These are phyloP conservation scores for Heteractis magnifica DNA, from an alignment of 92 coral and sea anemone species.

Conservation along the genomic window DNA sequence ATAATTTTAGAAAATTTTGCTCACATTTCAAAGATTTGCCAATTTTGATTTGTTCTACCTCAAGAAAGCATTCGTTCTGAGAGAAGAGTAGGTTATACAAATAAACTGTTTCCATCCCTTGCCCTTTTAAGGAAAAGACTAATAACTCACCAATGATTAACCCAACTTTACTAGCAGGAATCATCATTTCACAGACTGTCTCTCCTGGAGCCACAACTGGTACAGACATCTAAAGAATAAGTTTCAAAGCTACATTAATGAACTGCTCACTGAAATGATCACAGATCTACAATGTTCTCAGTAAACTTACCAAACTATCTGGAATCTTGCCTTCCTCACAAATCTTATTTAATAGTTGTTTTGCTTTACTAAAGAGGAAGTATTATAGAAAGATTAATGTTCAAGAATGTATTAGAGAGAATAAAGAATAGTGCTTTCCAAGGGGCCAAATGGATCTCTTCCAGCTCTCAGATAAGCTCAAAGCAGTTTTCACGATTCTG, in stretches of 20 bases:
- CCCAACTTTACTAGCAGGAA: slow-evolving; percentile 99
- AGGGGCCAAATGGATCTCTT: too few relatives aligned
- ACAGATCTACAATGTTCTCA: neutral
- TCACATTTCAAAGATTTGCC: too few relatives aligned
- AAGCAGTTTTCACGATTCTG: too few relatives aligned
- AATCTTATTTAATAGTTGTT: slow-evolving; percentile 67
- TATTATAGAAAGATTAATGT: neutral
- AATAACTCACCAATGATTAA: slow-evolving; percentile 80
- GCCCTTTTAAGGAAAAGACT: neutral
- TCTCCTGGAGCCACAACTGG: slow-evolving; percentile 99
- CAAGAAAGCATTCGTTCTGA: neutral
- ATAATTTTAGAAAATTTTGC: neutral
- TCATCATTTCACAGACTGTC: slow-evolving; percentile 87
- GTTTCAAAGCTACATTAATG: neutral
- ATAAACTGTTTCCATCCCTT: too few relatives aligned
- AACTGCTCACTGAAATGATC: neutral
- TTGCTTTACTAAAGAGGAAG: slow-evolving; percentile 76
- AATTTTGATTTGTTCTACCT: neutral
- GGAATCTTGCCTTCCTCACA: slow-evolving; percentile 99
- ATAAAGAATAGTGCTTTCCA: too few relatives aligned
- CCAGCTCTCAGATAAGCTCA: too few relatives aligned
- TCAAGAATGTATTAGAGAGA: too few relatives aligned
- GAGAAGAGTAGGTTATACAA: neutral
- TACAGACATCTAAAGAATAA: slow-evolving; percentile 79
- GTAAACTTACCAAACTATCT: slow-evolving; percentile 77